Conservation (phyloP, 2,113 vertebrate genomes). For the Brachypteracias leptosomus region DNA sequence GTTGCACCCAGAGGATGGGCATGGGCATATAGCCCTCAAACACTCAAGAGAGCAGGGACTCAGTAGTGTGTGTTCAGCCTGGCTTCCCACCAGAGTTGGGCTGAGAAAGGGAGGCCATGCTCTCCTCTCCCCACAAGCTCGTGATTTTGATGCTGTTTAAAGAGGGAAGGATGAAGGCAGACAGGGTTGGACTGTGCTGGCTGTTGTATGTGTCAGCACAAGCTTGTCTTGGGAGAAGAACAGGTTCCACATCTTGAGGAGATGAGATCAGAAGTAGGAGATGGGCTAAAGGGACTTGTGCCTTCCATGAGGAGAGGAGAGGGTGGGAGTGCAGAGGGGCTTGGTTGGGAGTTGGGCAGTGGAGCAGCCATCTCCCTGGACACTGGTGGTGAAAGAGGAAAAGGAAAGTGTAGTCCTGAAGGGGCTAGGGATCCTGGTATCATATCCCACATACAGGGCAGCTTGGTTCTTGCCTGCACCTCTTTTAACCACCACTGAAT, state of each 20-base stretch:
- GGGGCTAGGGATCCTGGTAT: neutral
- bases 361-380: neutral
- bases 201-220: neutral
- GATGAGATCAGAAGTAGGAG: neutral
- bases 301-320: neutral
- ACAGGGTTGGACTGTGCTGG: neutral
- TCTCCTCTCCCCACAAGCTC: neutral
- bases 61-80: neutral
- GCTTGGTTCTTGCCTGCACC: neutral
- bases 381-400: neutral
- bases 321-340: neutral
- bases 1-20: neutral
- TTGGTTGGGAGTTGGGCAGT: neutral
- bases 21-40: fast-evolving
- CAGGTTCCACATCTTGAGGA: neutral
- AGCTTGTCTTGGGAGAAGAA: neutral
- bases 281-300: neutral
- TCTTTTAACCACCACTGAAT: neutral
- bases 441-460: neutral
- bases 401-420: neutral
- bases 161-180: neutral
- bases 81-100: neutral
- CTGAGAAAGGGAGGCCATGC: neutral
- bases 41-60: neutral
- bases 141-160: neutral